Conservation (phyloP, 2,797 vertebrate genomes). For the Hypotaenidia okinawae region DNA sequence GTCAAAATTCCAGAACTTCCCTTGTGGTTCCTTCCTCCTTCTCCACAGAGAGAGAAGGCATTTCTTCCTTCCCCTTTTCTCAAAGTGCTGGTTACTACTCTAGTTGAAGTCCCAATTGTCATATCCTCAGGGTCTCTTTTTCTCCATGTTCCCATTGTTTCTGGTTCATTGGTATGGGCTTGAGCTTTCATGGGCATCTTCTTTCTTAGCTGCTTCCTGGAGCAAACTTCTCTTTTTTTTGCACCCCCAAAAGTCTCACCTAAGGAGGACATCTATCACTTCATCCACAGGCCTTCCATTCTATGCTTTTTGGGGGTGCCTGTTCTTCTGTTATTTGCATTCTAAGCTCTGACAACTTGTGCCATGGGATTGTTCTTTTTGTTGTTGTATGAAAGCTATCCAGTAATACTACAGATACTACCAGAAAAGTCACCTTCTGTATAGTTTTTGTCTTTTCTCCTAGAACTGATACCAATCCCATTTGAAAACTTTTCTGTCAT, state of each 20-base stretch:
- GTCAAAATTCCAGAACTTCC: not conserved
- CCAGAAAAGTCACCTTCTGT: not conserved
- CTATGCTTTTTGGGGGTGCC: not conserved
- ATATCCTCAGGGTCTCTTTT: not conserved
- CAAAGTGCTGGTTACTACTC: not conserved
- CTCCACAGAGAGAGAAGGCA: not conserved
- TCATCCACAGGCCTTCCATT: not conserved
- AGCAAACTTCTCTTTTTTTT: not conserved
- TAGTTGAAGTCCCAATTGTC: not conserved
- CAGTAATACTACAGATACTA: not conserved
- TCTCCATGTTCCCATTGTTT: not conserved
- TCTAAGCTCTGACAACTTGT: not conserved
- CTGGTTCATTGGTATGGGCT: not conserved
- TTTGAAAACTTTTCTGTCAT: not conserved
- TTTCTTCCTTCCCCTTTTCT: not conserved
- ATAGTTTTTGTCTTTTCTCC: not conserved
- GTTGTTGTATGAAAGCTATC: not conserved
- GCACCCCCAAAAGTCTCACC: not conserved
- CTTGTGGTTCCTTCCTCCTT: not conserved
- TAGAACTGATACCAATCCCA: not conserved
- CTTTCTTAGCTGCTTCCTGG: not conserved
- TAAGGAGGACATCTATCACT: not conserved
- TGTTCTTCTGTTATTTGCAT: not conserved
- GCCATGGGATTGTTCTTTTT: not conserved
- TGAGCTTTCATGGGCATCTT: not conserved